These are phyloP conservation scores for Eupithecia abbreviata DNA, from an alignment of 2,888 invertebrate genomes.

Conservation along the genomic window DNA sequence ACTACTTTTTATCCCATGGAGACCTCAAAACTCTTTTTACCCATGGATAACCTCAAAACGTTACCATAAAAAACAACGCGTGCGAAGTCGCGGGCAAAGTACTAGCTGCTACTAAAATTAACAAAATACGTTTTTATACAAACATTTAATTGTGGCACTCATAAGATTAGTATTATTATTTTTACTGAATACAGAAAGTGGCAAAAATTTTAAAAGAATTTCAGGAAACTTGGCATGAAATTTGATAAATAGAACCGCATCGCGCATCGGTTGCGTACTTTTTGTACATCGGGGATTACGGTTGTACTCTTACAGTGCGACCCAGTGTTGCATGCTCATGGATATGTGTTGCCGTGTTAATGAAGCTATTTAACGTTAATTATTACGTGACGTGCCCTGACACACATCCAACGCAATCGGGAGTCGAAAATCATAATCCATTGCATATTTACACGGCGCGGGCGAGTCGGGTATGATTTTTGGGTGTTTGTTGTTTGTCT, in stretches of 20 bases:
- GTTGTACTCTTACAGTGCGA: neutral
- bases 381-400: conserved; percentile 6
- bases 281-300: neutral
- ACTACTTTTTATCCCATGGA: too few species aligned
- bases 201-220: neutral
- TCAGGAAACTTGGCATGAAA: neutral
- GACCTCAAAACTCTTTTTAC: too few species aligned
- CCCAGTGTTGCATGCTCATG: neutral
- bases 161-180: neutral
- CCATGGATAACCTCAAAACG: too few species aligned
- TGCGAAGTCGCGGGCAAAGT: neutral
- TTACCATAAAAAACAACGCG: too few species aligned
- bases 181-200: neutral
- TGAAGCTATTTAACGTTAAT: conserved; percentile 12
- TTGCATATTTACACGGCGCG: neutral
- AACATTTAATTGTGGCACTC: neutral
- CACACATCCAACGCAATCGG: conserved; percentile 2
- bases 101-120: neutral
- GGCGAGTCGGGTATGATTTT: too few species aligned
- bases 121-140: neutral
- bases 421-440: neutral
- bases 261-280: neutral
- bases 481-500: too few species aligned
- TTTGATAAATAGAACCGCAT: neutral
- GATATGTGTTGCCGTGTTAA: conserved; percentile 9